A percentile compares a stretch with the other conserved stretches of the same genome.
Conservation (phyloP, 2,888 invertebrate species). For the Rhyacophila evoluta region DNA sequence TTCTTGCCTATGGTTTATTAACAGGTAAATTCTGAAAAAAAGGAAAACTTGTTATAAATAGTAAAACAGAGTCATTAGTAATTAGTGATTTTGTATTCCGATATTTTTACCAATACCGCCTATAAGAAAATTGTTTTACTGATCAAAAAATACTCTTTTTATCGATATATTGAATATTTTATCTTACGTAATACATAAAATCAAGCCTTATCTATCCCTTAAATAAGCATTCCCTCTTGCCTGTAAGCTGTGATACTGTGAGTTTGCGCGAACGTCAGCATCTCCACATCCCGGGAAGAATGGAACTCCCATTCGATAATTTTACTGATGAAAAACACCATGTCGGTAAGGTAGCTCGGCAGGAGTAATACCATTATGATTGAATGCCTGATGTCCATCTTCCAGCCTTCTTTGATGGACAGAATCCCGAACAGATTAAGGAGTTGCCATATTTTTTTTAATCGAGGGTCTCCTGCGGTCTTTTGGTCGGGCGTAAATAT, state of each 20-base stretch:
- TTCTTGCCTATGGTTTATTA: slow-evolving; percentile 33
- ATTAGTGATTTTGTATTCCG: too few relatives aligned
- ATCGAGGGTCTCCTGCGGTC: slow-evolving; percentile 20
- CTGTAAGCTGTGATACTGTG: slow-evolving; percentile 45
- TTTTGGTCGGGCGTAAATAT: neutral
- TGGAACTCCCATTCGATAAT: slow-evolving; percentile 32
- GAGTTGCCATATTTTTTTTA: slow-evolving; percentile 36
- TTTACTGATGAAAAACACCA: neutral
- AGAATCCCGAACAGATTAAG: slow-evolving; percentile 40
- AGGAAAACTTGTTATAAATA: too few relatives aligned
- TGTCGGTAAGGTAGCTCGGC: slow-evolving; percentile 36
- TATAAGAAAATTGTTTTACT: too few relatives aligned
- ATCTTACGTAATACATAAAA: too few relatives aligned
- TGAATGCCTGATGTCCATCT: neutral
- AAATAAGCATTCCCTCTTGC: too few relatives aligned
- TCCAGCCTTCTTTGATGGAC: slow-evolving; percentile 43
- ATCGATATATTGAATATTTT: too few relatives aligned
- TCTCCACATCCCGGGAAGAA: slow-evolving; percentile 43
- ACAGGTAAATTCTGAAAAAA: slow-evolving; percentile 32
- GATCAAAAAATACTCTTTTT: too few relatives aligned
- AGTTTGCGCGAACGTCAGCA: slow-evolving; percentile 45
- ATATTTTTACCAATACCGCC: too few relatives aligned
- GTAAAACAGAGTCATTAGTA: too few relatives aligned
- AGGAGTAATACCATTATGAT: slow-evolving; percentile 13
- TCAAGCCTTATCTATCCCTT: too few relatives aligned